phyloP scores from a whole-genome alignment of 2,797 vertebrate species.

The Etheostoma nigrum region DNA sequence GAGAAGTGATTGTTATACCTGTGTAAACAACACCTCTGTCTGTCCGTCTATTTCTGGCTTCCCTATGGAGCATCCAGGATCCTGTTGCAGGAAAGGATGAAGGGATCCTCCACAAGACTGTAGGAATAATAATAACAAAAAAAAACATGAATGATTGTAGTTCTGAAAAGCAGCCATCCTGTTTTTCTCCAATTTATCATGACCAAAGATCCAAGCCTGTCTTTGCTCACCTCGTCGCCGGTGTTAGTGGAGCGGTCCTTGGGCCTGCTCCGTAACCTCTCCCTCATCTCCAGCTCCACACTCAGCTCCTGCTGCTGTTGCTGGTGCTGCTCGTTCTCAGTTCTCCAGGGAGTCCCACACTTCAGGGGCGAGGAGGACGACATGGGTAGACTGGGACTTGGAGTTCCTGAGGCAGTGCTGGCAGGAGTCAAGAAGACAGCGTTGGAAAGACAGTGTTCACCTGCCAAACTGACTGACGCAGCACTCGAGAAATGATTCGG shows the following conservation, averaged over 20 bases:
- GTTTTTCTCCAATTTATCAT: conserved; percentile 4
- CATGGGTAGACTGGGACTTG: conserved; percentile 83
- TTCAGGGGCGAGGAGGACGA: conserved; percentile 79
- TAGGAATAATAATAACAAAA: conserved; percentile 15
- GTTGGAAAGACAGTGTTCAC: conserved; percentile 71
- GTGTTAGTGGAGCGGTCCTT: conserved; percentile 68
- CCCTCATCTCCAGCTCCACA: conserved; percentile 87
- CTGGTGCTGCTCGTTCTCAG: conserved; percentile 78
- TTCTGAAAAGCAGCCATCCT: conserved; percentile 12
- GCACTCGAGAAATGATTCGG: conserved; percentile 55
- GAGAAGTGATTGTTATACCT: conserved; percentile 63
- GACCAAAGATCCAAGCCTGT: background rate
- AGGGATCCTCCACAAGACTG: conserved; percentile 79
- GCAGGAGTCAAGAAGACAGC: conserved; percentile 77
- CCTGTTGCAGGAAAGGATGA: conserved; percentile 89
- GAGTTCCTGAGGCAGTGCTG: conserved; percentile 76
- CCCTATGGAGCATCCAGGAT: conserved; percentile 73
- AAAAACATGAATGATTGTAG: conserved; percentile 1
- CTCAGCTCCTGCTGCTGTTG: conserved; percentile 81
- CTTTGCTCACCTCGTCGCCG: conserved; percentile 66
- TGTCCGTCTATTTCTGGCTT: conserved; percentile 60
- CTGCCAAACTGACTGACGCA: conserved; percentile 65
- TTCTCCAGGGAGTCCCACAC: conserved; percentile 78
- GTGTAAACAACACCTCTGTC: conserved; percentile 76
- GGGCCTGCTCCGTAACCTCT: conserved; percentile 84